Evolutionary conservation across 2,113 vertebrate species (phyloP), one percentile per base, ranked within the genome.

Genomic region (Neodontobutis hainanensis): DNA sequence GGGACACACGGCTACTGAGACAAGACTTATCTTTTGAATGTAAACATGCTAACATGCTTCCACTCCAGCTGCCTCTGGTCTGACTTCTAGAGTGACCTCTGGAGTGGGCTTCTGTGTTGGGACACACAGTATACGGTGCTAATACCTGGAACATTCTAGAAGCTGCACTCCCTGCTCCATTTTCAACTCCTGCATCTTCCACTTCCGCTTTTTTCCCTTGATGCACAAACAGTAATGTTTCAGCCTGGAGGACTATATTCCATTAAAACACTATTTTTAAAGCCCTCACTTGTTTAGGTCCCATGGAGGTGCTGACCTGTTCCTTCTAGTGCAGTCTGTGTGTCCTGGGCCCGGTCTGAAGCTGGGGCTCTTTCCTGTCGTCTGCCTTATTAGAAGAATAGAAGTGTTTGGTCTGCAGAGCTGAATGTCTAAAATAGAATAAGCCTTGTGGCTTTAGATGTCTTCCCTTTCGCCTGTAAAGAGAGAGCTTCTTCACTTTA

Each of bases 61-160:
- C 85, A 80, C 81, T 85, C 72, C 84, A 68, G 70, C 47, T 60
- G 61, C 36, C 67, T 73, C 75, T 65, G 16, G n/a, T n/a, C n/a
- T n/a, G n/a, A n/a, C n/a, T n/a, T n/a, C n/a, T n/a, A n/a, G 56
- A 40, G 48, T 34, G 51, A 38, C 55, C 46, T 57, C 40, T 50
- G 69, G 62, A 65, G 75, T 61, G 65, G 3, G 69, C 73, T 78
- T 46, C 61, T 2, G 3, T 48, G 59, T 43, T 53, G 80, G 77
- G 77, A 70, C 34, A 14, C 43, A 55, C 36, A 44, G n/a, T 47
- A 62, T 35, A 83, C 68, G 89, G 89, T 91, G 89, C 88, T 91
- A 87, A 64, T 80, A 65, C 73, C 65, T 55, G 66, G 70, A 85
- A 77, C 75, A 67, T 82, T 61, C 78, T 75, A 56, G 49, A 63